Conservation (phyloP, 2,113 vertebrate species). For the Ranitomeya imitator region DNA sequence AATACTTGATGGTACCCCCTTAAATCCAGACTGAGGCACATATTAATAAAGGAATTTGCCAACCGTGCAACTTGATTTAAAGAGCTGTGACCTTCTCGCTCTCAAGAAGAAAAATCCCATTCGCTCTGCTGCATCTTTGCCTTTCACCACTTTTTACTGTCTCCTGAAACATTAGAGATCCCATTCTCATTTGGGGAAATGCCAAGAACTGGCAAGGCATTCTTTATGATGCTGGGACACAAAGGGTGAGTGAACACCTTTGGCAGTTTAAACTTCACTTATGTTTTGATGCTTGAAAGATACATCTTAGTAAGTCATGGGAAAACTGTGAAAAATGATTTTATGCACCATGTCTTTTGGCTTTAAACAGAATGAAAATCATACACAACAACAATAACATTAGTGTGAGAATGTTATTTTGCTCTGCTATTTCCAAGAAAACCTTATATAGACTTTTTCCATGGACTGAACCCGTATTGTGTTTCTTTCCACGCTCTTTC, state of each 20-base stretch:
- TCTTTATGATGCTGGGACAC: constrained; percentile 55
- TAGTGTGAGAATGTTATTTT: constrained; percentile 42
- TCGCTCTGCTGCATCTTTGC: constrained; percentile 54
- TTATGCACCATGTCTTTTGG: constrained; percentile 52
- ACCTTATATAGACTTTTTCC: constrained; percentile 41
- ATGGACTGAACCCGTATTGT: constrained; percentile 9
- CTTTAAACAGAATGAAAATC: constrained; percentile 37
- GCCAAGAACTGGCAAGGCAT: constrained; percentile 52
- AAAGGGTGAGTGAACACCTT: constrained; percentile 48
- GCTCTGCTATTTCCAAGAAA: constrained; percentile 27
- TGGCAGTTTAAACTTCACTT: constrained; percentile 57
- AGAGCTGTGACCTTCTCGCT: constrained; percentile 56
- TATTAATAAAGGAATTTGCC: constrained; percentile 59
- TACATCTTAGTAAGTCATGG: constrained; percentile 54
- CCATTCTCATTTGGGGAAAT: constrained; percentile 58
- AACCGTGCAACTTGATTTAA: constrained; percentile 57
- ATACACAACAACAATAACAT: constrained; percentile 55
- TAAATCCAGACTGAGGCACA: constrained; percentile 52
- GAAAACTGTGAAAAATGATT: constrained; percentile 57
- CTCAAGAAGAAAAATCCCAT: constrained; percentile 58
- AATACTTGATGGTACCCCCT: constrained; percentile 57
- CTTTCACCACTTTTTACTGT: constrained; percentile 55
- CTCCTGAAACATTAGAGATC: constrained; percentile 57
- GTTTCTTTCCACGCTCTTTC: constrained; percentile 37
- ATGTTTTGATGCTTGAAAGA: constrained; percentile 55